Evolutionary conservation across 2,797 vertebrate species (phyloP).

Genomic region (Mionectes olivaceus): DNA sequence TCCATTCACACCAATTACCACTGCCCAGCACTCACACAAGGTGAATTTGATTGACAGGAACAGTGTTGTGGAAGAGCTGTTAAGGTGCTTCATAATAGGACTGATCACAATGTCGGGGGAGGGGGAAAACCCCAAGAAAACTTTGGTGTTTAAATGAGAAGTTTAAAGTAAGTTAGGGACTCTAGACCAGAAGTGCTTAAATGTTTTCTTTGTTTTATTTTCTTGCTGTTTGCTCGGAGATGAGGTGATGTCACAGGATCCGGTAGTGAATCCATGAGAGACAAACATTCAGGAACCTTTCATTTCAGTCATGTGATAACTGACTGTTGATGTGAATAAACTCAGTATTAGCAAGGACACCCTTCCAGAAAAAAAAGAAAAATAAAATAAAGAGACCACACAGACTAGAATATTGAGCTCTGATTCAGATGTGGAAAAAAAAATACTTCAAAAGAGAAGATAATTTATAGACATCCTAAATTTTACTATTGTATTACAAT

Average conservation of each 20-base stretch:
- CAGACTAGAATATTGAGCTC: not conserved
- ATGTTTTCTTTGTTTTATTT: not conserved
- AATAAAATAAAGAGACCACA: not conserved
- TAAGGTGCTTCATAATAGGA: not conserved
- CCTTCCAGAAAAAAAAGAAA: not conserved
- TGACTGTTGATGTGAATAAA: not conserved
- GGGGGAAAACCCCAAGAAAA: accelerated
- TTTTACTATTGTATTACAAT: not conserved
- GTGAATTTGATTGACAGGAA: not conserved
- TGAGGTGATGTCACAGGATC: not conserved
- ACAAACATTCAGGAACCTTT: not conserved
- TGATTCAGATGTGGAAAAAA: not conserved
- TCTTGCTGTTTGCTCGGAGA: not conserved
- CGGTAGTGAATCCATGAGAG: not conserved
- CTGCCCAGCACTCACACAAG: not conserved
- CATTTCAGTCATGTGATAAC: not conserved
- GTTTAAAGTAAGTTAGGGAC: not conserved
- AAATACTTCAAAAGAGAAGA: not conserved
- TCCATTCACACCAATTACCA: not conserved
- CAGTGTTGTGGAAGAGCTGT: not conserved
- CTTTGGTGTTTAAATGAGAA: not conserved
- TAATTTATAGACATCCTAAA: not conserved
- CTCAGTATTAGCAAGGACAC: not conserved
- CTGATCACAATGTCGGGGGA: not conserved
- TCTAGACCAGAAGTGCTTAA: not conserved